These are phyloP conservation scores for Sphenodon punctatus DNA, from an alignment of 2,797 vertebrate genomes.

Conservation along the genomic window DNA sequence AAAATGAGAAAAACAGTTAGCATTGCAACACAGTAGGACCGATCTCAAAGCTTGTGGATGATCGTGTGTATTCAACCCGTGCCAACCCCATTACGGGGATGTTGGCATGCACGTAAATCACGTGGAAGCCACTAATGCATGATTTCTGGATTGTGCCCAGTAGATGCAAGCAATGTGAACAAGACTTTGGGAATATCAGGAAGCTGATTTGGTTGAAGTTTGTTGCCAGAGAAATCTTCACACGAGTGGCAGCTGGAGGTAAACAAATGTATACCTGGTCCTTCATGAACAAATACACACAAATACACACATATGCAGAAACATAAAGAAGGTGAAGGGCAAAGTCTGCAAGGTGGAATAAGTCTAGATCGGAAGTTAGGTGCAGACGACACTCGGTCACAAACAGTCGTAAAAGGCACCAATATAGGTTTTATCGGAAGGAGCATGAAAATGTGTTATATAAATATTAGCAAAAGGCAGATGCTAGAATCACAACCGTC, in stretches of 20 bases:
- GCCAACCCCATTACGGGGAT: too few species aligned
- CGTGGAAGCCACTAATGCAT: too few species aligned
- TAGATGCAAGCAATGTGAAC: too few species aligned
- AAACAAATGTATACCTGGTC: background rate
- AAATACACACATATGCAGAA: accelerated
- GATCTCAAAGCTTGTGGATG: too few species aligned
- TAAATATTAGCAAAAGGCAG: slow-evolving; percentile 23
- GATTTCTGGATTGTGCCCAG: too few species aligned
- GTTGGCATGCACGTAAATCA: too few species aligned
- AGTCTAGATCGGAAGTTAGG: background rate
- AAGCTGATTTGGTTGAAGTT: background rate
- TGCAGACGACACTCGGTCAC: background rate
- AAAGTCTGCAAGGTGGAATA: background rate
- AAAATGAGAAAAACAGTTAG: accelerated
- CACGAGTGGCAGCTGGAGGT: accelerated
- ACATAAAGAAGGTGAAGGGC: background rate
- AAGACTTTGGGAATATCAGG: background rate
- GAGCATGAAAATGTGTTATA: background rate
- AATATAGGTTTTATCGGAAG: background rate
- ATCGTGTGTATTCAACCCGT: too few species aligned
- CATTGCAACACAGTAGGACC: background rate
- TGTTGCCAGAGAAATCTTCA: background rate
- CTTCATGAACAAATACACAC: too few species aligned
- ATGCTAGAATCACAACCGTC: background rate
- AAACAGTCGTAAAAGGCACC: background rate